Evolutionary conservation across 1,140 invertebrate species (phyloP), one percentile per base, ranked within the genome.

Genomic region (Ganaspis sp.): DNA sequence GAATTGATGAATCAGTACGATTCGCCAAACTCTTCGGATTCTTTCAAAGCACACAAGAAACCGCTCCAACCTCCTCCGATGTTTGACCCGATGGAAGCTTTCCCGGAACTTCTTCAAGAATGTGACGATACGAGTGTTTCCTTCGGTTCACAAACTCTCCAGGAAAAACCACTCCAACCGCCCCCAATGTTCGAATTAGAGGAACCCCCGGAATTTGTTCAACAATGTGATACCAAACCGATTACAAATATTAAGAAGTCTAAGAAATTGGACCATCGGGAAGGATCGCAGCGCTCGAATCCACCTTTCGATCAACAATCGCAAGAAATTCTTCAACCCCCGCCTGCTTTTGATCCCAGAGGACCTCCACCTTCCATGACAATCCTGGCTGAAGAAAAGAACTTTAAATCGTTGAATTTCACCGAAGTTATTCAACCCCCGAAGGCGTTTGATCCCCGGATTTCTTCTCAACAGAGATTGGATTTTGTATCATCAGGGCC

Each of bases 391-490:
- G 42, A 71, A 1, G 70, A 73, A 15, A 40, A 17, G 4, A 21
- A 40, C 19, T 15, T 17, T 19, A 74, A 9, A 19, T 78, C 17
- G 73, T 69, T 9, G 73, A 73, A 40, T 83, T 80, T n/a, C n/a
- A n/a, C n/a, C n/a, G n/a, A n/a, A n/a, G n/a, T n/a, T n/a, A n/a
- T n/a, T n/a, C n/a, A n/a, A n/a, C n/a, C n/a, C n/a, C n/a, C n/a
- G n/a, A n/a, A 78, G 0, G 75, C 81, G 0, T 87, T 88, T 15
- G 83, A 86, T 80, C 86, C 85, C 0, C 72, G 84, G 11, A 72
- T 84, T 3, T 81, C 80, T 0, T 64, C 70, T 0, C 81, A 71
- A 0, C 80, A 87, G 42, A 54, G 72, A 64, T 15, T 71, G 19
- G 75, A 70, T 70, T 74, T 79, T 1, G 70, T 70, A 0, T 15